phyloP scores from a whole-genome alignment of 2,888 invertebrate genomes.

The Allolobophora icterica region DNA sequence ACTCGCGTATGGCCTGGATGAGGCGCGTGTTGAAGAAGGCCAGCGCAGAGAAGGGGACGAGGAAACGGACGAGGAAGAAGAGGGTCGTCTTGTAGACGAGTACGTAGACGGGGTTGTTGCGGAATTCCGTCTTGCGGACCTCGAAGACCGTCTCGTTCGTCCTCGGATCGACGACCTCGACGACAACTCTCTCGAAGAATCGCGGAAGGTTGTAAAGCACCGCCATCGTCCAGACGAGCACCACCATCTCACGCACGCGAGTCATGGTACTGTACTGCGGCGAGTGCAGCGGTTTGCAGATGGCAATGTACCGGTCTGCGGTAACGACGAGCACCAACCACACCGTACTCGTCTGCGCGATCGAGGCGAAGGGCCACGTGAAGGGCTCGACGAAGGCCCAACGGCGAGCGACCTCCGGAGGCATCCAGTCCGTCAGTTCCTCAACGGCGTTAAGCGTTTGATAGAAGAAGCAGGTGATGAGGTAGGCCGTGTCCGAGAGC shows the following conservation, averaged over 20 bases:
- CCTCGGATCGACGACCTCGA: not conserved
- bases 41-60: slow-evolving; percentile 44
- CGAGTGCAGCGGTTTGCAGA: slow-evolving; percentile 48
- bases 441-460: slow-evolving; percentile 46
- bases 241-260: slow-evolving; percentile 42
- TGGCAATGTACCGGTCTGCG: slow-evolving; percentile 49
- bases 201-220: slow-evolving; percentile 48
- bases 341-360: slow-evolving; percentile 50
- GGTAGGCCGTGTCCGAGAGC: slow-evolving; percentile 45
- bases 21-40: slow-evolving; percentile 49
- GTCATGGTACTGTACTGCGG: slow-evolving; percentile 48
- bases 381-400: slow-evolving; percentile 48
- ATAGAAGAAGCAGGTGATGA: slow-evolving; percentile 46
- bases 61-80: slow-evolving; percentile 47
- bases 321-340: slow-evolving; percentile 50
- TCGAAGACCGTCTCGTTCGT: slow-evolving; percentile 32
- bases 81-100: slow-evolving; percentile 47
- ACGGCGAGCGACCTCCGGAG: slow-evolving; percentile 32
- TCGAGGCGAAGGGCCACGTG: slow-evolving; percentile 48
- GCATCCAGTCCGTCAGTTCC: slow-evolving; percentile 42
- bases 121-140: slow-evolving; percentile 39
- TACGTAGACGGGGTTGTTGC: slow-evolving; percentile 45
- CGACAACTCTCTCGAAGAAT: slow-evolving; percentile 46
- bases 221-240: slow-evolving; percentile 44
- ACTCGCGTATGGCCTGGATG: slow-evolving; percentile 47